Evolutionary conservation across 1,140 invertebrate genomes (phyloP).

Genomic region (Heliconius hewitsoni): DNA sequence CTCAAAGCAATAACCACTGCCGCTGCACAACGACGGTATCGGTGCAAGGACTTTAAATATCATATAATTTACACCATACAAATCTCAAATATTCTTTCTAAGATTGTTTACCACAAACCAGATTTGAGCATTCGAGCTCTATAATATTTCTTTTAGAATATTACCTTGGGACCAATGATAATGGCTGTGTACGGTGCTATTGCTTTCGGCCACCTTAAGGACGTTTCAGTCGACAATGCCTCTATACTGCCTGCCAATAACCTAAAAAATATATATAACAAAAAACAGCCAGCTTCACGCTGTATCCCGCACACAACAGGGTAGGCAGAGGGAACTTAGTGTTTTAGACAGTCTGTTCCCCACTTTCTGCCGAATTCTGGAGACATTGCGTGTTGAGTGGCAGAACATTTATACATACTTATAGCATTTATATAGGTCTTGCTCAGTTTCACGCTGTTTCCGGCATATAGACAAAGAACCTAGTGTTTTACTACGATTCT

Average conservation of each 20-base stretch:
- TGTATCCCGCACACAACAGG: not conserved
- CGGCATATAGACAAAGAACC: not conserved
- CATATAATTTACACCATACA: no score
- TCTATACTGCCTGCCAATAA: conserved; percentile 86
- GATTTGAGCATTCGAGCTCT: no score
- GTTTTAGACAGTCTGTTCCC: no score
- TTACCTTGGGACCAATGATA: conserved; percentile 46
- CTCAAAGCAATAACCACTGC: no score
- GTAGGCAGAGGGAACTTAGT: no score
- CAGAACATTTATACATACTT: no score
- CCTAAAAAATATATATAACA: conserved; percentile 74
- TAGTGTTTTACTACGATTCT: not conserved
- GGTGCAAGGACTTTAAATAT: no score
- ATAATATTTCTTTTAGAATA: not conserved
- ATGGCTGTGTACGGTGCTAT: conserved; percentile 89
- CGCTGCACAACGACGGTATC: no score
- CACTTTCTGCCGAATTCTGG: not conserved
- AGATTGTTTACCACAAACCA: no score
- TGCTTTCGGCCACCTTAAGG: conserved; percentile 87
- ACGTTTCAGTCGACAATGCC: conserved; percentile 81
- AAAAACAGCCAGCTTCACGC: no score
- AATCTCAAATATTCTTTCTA: no score
- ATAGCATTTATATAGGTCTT: not conserved
- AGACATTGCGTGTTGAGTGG: not conserved
- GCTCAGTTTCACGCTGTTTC: no score